Base-by-base conservation (phyloP, 2,113 vertebrate genomes). In the Perca schrenkii region DNA sequence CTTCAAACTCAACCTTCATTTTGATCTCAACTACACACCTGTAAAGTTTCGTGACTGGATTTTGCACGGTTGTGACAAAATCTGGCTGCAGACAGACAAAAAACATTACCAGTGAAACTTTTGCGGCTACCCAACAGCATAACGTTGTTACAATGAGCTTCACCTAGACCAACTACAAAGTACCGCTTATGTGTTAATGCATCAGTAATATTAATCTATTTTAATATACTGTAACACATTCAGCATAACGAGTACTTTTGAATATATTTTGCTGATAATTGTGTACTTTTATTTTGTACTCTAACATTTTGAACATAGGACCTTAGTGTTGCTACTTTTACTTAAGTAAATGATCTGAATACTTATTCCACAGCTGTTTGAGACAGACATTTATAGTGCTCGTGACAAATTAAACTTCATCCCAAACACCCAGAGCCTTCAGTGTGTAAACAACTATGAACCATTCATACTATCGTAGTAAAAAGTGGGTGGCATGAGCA, bases 381-480 rank as follows among this genome's bases (percentile, higher is more conserved):
- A 49, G 21, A 66, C 34, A 49, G 21, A 66, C 34, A 15, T 36
- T 65, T 31, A 40, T 25, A 25, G 15, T 4, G 1, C 25, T 77
- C 19, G 16, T 60, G 70, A 61, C 58, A 56, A 75, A 57, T 78
- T 66, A 54, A 57, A 62, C 22, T 31, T 34, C 53, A 8, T 74
- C 61, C 46, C 36, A 57, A 84, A 86, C 65, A 47, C 36, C 53
- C 79, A 61, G 68, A 74, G 73, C 50, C 75, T 50, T 7, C 66
- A 84, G 60, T 22, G 80, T 89, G 90, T 94, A 91, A 94, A 94
- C 93, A 94, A 90, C 86, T 79, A 58, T 1, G 63, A 54, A 57
- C 85, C 92, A 93, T 94, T 92, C 91, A 91, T 87, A 70, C 74
- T 49, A 16, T 88, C 64, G 86, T 93, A 91, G 93, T 91, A 93